Evolutionary conservation across 2,888 invertebrate species (phyloP), one percentile per base, ranked within the genome.

Genomic region (Coenonympha glycerion): DNA sequence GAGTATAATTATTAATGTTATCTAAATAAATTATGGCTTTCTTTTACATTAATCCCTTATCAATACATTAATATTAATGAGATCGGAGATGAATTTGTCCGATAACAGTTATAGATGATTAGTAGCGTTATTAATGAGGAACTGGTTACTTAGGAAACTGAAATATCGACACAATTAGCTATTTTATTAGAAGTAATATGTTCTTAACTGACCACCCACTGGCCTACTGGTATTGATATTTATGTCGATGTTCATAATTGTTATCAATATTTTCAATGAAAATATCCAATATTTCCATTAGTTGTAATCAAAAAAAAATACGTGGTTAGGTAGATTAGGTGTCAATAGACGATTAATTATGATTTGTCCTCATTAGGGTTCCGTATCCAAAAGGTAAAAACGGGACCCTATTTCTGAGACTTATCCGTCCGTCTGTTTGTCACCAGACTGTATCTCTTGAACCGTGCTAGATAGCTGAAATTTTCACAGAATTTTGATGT

Each of bases 101-200:
- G 40, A 40, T 40, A 22, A 13, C 11, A 37, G 37, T 21, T 21
- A 40, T 18, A 40, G 26, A 26, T 40, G 40, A 40, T 40, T 40
- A 40, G 26, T 26, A 6, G 28, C 40, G 26, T 40, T 18, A 40
- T 40, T 40, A 40, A 40, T 26, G 28, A 40, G 26, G 11, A 40
- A 40, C 40, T 40, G 26, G 40, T 40, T 40, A 39, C 15, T 30
- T 30, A 40, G n/a, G n/a, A 40, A 40, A 28, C 22, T 37, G 11
- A 18, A 16, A 40, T 40, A 24, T 40, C 40, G 18, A 26, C n/a
- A 18, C 15, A 28, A 26, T 28, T 26, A 40, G 40, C 36, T 2
- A 3, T 36, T 22, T n/a, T 18, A 34, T 34, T 34, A 34, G 9
- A 8, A 8, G 8, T 21, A 21, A 18, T n/a, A 19, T n/a, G 21